phyloP scores from a whole-genome alignment of 2,888 invertebrate genomes.

The Coecobrya sp. region DNA sequence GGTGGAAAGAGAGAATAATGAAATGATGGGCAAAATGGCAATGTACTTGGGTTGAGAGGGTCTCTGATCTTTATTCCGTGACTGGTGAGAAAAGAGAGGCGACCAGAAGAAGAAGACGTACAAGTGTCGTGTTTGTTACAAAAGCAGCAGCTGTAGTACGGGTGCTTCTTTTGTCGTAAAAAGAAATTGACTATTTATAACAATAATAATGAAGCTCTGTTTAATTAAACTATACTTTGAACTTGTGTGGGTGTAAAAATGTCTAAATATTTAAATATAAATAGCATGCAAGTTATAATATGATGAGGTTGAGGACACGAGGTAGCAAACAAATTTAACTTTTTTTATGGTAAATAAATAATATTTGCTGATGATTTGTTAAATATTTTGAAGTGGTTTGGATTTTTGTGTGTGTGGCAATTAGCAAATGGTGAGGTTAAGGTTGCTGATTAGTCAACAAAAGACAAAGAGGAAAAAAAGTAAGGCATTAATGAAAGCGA shows the following conservation, averaged over 20 bases:
- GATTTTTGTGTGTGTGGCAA: neutral
- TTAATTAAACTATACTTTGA: constrained; percentile 49
- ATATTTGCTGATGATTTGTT: constrained; percentile 16
- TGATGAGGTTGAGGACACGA: neutral
- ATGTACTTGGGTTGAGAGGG: constrained; percentile 20
- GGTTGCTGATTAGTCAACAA: too few species aligned
- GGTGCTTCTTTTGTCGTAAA: too few species aligned
- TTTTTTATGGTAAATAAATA: neutral
- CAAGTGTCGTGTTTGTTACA: neutral
- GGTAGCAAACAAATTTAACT: neutral
- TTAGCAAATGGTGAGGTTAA: too few species aligned
- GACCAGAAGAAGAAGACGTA: neutral
- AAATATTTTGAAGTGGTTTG: too few species aligned
- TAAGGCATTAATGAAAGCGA: too few species aligned
- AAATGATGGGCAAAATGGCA: constrained; percentile 18
- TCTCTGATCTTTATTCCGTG: neutral
- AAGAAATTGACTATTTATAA: too few species aligned
- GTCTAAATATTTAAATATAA: too few species aligned
- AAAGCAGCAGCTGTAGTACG: too few species aligned
- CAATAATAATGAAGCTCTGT: too few species aligned
- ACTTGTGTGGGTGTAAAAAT: neutral
- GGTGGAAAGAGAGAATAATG: too few species aligned
- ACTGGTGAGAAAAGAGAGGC: neutral
- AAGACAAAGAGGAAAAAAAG: too few species aligned
- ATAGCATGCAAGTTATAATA: neutral